Evolutionary conservation across 2,113 vertebrate species (phyloP).

Genomic region (Myocastor coypus): DNA sequence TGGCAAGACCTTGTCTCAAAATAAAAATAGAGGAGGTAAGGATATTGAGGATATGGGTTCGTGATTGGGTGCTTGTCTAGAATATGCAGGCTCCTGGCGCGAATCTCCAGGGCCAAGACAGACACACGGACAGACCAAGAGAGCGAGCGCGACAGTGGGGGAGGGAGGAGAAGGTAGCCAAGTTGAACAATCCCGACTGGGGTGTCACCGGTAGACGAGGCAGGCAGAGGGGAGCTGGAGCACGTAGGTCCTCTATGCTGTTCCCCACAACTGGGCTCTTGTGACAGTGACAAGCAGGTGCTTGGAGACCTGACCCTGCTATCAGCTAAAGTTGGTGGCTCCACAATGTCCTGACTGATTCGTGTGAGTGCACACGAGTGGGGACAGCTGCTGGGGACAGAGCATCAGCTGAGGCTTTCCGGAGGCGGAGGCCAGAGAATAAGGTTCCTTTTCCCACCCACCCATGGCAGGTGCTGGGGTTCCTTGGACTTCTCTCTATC

Average conservation of each 20-base stretch:
- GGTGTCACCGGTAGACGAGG: background rate
- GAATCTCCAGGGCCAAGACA: background rate
- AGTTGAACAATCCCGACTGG: background rate
- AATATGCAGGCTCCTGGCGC: background rate
- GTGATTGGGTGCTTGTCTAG: background rate
- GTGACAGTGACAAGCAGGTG: background rate
- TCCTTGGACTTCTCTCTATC: background rate
- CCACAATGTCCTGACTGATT: background rate
- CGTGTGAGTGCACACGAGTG: rapidly evolving
- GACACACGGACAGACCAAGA: background rate
- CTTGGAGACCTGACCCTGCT: background rate
- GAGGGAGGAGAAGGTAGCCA: background rate
- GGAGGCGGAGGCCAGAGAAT: rapidly evolving
- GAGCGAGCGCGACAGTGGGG: background rate
- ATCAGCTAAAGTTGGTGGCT: background rate
- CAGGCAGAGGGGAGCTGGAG: background rate
- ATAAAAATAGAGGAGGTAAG: background rate
- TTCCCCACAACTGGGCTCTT: rapidly evolving
- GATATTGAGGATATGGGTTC: background rate
- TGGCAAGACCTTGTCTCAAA: background rate
- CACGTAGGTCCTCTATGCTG: rapidly evolving
- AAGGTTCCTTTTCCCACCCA: too few relatives aligned
- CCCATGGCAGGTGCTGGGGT: background rate
- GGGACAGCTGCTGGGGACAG: background rate
- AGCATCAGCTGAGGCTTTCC: rapidly evolving